Evolutionary conservation across 2,113 vertebrate species (phyloP).

Genomic region (Lepidothrix coronata): DNA sequence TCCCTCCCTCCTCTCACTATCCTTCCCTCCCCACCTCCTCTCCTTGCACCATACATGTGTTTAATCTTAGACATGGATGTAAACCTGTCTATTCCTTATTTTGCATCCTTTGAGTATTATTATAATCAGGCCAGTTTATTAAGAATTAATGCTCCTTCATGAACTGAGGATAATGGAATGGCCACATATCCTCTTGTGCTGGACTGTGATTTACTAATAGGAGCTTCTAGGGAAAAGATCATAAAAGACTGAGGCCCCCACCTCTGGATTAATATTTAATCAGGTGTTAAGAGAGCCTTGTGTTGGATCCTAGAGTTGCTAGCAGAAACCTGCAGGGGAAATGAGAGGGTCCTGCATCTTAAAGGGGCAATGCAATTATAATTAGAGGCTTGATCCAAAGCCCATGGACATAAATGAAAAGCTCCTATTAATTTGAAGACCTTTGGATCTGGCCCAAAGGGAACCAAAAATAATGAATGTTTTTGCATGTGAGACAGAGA

Average conservation of each 20-base stretch:
- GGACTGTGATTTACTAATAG: conserved; percentile 71
- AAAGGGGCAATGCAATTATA: conserved; percentile 49
- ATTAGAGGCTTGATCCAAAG: conserved; percentile 30
- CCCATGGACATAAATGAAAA: neutral
- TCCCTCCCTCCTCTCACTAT: neutral
- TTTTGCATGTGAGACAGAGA: neutral
- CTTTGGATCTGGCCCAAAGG: conserved; percentile 18
- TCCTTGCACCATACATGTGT: conserved; percentile 31
- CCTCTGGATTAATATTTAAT: conserved; percentile 75
- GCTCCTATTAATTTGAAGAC: conserved; percentile 34
- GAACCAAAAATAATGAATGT: conserved; percentile 10
- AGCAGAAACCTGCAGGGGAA: conserved; percentile 63
- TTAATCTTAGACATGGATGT: conserved; percentile 62
- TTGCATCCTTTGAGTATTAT: conserved; percentile 66
- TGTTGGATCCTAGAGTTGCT: conserved; percentile 43
- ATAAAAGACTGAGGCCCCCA: conserved; percentile 54
- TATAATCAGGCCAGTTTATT: conserved; percentile 69
- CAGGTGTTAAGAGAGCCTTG: conserved; percentile 60
- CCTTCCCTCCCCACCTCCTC: neutral
- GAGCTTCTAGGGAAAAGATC: conserved; percentile 66
- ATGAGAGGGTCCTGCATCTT: conserved; percentile 41
- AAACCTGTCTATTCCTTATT: conserved; percentile 68
- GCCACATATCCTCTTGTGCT: conserved; percentile 51
- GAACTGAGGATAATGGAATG: conserved; percentile 68
- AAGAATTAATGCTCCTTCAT: conserved; percentile 74